These are phyloP conservation scores for Triplophysa siluroides DNA, from an alignment of 2,113 vertebrate species.

Conservation along the genomic window DNA sequence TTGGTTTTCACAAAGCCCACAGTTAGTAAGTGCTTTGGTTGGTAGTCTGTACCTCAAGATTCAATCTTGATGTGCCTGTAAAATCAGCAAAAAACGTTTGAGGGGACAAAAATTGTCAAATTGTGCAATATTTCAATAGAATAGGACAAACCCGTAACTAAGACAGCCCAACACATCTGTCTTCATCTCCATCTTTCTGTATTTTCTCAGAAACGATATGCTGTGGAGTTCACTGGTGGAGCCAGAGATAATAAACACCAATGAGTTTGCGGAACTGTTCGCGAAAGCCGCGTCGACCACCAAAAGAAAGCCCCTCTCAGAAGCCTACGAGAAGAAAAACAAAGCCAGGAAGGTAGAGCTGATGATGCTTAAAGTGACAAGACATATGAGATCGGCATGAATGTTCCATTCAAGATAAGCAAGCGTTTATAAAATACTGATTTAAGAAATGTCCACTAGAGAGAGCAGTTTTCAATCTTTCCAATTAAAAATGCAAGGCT, in stretches of 20 bases:
- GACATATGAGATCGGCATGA: constrained; percentile 49
- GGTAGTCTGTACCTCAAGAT: constrained; percentile 30
- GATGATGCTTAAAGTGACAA: not conserved
- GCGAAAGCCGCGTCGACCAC: constrained; percentile 84
- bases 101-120: not conserved
- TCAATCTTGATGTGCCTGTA: constrained; percentile 14
- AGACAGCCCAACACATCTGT: constrained; percentile 30
- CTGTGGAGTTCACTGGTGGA: constrained; percentile 90
- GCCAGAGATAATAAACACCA: constrained; percentile 81
- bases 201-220: constrained; percentile 65
- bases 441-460: constrained; percentile 12
- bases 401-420: not conserved
- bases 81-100: not conserved
- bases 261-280: constrained; percentile 93
- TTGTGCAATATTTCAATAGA: not conserved
- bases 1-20: constrained; percentile 30
- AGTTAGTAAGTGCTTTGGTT: constrained; percentile 19
- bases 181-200: constrained; percentile 18
- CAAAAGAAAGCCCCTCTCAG: constrained; percentile 90
- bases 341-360: constrained; percentile 85
- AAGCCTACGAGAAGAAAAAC: constrained; percentile 84
- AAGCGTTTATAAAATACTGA: not conserved
- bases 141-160: not conserved
- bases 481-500: not conserved
- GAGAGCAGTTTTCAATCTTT: not conserved